These are phyloP conservation scores for Ellobius talpinus DNA, from an alignment of 2,113 vertebrate genomes.

Conservation along the genomic window DNA sequence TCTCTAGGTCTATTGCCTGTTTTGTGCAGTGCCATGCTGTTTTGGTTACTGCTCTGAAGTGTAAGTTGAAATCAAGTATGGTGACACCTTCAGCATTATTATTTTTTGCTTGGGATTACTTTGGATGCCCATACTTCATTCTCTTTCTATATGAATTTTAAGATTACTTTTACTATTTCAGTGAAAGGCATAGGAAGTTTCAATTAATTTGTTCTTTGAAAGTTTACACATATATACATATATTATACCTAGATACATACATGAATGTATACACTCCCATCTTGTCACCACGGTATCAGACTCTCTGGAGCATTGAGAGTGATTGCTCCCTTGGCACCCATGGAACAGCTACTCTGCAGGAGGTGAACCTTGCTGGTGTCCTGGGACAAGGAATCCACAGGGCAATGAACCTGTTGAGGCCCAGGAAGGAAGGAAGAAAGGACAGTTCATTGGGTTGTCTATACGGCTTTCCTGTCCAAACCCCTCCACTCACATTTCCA, in stretches of 20 bases:
- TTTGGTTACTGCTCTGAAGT: neutral
- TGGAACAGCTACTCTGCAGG: neutral
- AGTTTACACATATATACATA: neutral
- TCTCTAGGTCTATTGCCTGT: neutral
- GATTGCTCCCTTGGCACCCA: neutral
- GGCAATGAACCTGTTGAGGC: neutral
- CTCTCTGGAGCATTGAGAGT: neutral
- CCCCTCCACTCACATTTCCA: neutral
- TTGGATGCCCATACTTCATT: no score
- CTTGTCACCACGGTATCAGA: neutral
- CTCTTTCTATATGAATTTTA: neutral
- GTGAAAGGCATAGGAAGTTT: neutral
- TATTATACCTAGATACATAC: neutral
- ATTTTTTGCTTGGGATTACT: neutral
- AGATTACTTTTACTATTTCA: neutral
- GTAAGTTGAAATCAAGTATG: neutral
- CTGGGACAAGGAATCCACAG: neutral
- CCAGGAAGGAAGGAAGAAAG: neutral
- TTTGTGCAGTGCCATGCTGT: neutral
- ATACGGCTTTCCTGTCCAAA: neutral
- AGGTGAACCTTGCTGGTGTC: neutral
- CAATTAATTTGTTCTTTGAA: neutral
- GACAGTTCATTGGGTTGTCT: neutral
- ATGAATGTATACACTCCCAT: neutral
- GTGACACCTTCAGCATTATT: neutral